Base-by-base conservation (phyloP, 2,888 invertebrate species). In the Tachystola acroxantha region DNA sequence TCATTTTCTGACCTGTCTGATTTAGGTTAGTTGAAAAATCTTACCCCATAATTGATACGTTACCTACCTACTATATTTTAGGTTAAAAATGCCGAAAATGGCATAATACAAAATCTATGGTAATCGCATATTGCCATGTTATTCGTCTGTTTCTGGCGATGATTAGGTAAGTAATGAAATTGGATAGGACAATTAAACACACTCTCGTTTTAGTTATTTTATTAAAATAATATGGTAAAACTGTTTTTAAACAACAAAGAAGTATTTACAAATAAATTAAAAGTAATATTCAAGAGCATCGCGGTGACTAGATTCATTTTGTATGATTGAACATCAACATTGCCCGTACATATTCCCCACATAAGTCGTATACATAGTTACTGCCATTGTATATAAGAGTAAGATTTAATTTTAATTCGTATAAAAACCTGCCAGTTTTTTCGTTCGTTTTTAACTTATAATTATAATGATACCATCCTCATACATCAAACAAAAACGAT, bases 301-400 rank as follows among this genome's bases (percentile, higher is more conserved):
- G 55, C 54, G 58, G 57, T 64, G 72, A 75, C 77, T 75, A 74
- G 75, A 70, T 76, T 67, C 68, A 72, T 71, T 74, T 70, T 72
- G 62, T 64, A 69, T 60, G 58, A 58, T 59, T 68, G 55, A 60
- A 51, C 56, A 58, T 50, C 50, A 55, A 47, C 60, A 56, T 57
- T 52, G 48, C 57, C 59, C 66, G 52, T 57, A 55, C 68, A 63
- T 58, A 45, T 48, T 63, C 56, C 54, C 57, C 62, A 64, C 49
- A 55, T 53, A 24, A 58, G 48, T 53, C 48, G 45, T 45, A n/a
- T n/a, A n/a, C 43, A 50, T n/a, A 50, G 50, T 55, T 54, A 57
- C 57, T 60, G 58, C 59, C 61, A 48, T 49, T 45, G 49, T 51
- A 53, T 52, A 50, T 43, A 49, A 42, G 34, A 48, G 36, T 45